Percentiles rank a stretch among this genome's conserved stretches.
These are phyloP conservation scores for Pristiophorus japonicus DNA, from an alignment of 2,113 vertebrate genomes.

Conservation along the genomic window DNA sequence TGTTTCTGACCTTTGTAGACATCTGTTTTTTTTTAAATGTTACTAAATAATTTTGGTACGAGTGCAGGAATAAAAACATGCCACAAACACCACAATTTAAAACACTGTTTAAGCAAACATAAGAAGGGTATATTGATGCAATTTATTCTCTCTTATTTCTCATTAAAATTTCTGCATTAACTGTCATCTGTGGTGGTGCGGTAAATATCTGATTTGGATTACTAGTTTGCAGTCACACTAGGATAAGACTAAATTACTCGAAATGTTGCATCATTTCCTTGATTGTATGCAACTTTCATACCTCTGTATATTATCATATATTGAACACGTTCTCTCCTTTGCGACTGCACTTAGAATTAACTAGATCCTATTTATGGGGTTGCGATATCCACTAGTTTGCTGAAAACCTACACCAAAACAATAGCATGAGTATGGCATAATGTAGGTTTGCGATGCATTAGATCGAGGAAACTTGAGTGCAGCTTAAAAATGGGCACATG, in stretches of 20 bases:
- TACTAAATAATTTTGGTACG: not conserved
- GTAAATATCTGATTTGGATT: not conserved
- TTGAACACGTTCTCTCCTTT: not conserved
- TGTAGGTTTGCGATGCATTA: not conserved
- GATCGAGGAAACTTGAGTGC: not conserved
- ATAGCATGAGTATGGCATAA: not conserved
- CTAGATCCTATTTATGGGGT: not conserved
- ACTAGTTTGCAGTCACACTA: not conserved
- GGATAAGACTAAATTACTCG: not conserved
- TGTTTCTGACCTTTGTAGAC: not conserved
- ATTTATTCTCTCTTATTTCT: not conserved
- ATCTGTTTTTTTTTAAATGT: not conserved
- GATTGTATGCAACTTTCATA: not conserved
- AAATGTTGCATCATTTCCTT: not conserved
- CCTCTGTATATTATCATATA: not conserved
- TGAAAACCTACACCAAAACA: not conserved
- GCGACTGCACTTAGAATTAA: not conserved
- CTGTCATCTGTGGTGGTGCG: not conserved
- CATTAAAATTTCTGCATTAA: not conserved
- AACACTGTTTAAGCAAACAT: not conserved
- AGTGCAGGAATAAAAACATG: not conserved
- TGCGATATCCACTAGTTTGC: not conserved
- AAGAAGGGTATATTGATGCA: not conserved
- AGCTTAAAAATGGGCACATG: not conserved
- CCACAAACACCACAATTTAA: slow-evolving; percentile 3